A percentile compares a stretch with the other conserved stretches of the same genome.
phyloP scores from a whole-genome alignment of 2,888 invertebrate genomes.

The Hofmannophila pseudospretella region DNA sequence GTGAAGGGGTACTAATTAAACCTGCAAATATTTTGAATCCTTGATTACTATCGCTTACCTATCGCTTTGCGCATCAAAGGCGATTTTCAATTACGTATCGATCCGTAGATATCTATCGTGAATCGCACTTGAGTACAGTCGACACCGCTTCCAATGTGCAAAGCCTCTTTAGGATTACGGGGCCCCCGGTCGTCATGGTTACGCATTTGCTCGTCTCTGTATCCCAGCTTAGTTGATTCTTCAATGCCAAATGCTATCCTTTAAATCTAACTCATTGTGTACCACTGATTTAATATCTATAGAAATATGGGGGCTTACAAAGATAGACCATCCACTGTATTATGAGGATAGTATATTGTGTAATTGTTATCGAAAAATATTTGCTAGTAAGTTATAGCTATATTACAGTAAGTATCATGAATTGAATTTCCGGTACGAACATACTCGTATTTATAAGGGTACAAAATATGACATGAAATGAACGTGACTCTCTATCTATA shows the following conservation, averaged over 20 bases:
- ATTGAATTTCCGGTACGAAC: no score
- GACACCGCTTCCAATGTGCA: conserved; percentile 56
- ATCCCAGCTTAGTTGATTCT: conserved; percentile 62
- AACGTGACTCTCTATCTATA: no score
- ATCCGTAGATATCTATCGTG: conserved; percentile 33
- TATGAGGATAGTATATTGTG: no score
- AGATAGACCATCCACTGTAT: background rate
- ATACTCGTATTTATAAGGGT: no score
- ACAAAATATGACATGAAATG: no score
- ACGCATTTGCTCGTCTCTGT: conserved; percentile 55
- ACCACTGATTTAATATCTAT: conserved; percentile 12
- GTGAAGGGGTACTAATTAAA: no score
- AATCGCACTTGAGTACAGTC: conserved; percentile 51
- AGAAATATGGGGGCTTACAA: conserved; percentile 3
- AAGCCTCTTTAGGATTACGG: conserved; percentile 71
- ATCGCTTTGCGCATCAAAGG: conserved; percentile 7
- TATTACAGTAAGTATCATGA: no score
- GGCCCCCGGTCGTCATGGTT: conserved; percentile 59
- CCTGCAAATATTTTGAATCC: no score
- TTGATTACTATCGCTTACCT: background rate
- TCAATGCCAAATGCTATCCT: conserved; percentile 59
- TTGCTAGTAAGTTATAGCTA: no score
- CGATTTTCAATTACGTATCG: conserved; percentile 24
- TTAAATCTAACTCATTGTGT: conserved; percentile 58
- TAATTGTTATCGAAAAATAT: no score